Percentiles rank a stretch among this genome's conserved stretches.
Conservation (phyloP, 2,113 vertebrate genomes). For the Thunnus maccoyii region DNA sequence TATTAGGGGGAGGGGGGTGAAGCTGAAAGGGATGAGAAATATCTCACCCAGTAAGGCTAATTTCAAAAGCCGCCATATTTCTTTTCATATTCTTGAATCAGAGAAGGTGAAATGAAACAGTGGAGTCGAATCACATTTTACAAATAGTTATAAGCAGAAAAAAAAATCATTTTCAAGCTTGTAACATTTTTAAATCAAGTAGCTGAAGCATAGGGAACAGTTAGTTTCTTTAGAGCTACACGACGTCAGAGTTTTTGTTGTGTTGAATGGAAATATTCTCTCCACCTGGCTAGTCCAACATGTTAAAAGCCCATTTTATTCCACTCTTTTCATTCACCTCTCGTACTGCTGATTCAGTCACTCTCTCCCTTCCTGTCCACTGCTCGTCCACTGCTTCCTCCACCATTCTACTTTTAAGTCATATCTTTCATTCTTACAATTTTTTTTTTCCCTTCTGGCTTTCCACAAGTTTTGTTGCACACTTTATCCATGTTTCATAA, state of each 20-base stretch:
- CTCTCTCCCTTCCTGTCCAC: not conserved
- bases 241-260: too few species aligned
- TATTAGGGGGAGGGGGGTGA: slow-evolving; percentile 43
- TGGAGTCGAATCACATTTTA: slow-evolving; percentile 25
- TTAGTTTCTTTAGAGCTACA: not conserved
- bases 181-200: slow-evolving; percentile 24
- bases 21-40: slow-evolving; percentile 30
- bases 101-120: slow-evolving; percentile 28
- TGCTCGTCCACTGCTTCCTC: not conserved
- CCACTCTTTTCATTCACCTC: not conserved
- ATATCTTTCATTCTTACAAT: not conserved
- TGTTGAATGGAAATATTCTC: too few species aligned
- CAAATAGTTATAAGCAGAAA: not conserved
- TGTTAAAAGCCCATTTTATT: not conserved
- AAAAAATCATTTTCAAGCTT: not conserved
- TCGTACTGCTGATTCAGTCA: not conserved
- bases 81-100: not conserved
- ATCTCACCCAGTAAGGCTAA: slow-evolving; percentile 4
- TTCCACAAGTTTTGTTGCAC: not conserved
- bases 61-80: slow-evolving; percentile 4
- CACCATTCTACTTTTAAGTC: not conserved
- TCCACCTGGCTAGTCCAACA: too few species aligned
- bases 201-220: not conserved
- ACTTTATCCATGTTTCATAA: not conserved
- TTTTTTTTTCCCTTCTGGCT: not conserved